Percentiles rank a stretch among this genome's conserved stretches.
Conservation (phyloP, 2,797 vertebrate species). For the Diplodus puntazzo region DNA sequence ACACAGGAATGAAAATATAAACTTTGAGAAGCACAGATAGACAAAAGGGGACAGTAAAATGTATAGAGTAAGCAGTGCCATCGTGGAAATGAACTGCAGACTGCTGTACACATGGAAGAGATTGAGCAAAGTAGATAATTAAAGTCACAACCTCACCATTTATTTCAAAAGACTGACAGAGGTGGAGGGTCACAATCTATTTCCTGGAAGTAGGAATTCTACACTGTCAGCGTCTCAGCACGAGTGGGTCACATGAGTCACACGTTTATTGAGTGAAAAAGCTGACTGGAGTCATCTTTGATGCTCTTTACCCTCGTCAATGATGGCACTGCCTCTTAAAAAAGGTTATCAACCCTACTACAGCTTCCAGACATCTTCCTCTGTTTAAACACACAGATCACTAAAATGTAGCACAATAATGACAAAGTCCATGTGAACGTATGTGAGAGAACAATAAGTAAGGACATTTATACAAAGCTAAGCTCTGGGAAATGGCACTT, state of each 20-base stretch:
- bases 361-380: background rate
- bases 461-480: background rate
- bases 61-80: background rate
- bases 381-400: background rate
- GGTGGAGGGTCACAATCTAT: conserved; percentile 1
- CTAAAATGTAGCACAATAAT: background rate
- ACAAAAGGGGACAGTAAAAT: background rate
- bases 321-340: background rate
- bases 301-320: conserved; percentile 57
- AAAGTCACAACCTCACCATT: conserved; percentile 28
- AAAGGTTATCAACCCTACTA: background rate
- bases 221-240: conserved; percentile 62
- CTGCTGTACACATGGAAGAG: background rate
- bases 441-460: background rate
- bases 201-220: conserved; percentile 32
- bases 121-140: conserved; percentile 14
- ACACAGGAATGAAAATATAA: background rate
- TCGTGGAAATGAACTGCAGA: background rate
- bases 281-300: conserved; percentile 54
- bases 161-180: conserved; percentile 14
- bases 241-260: conserved; percentile 66
- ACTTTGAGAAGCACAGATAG: background rate
- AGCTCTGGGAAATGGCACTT: background rate
- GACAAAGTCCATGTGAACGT: conserved; percentile 5
- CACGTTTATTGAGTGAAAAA: conserved; percentile 29